phyloP scores from a whole-genome alignment of 2,797 vertebrate species.

The Vipera ursinii region DNA sequence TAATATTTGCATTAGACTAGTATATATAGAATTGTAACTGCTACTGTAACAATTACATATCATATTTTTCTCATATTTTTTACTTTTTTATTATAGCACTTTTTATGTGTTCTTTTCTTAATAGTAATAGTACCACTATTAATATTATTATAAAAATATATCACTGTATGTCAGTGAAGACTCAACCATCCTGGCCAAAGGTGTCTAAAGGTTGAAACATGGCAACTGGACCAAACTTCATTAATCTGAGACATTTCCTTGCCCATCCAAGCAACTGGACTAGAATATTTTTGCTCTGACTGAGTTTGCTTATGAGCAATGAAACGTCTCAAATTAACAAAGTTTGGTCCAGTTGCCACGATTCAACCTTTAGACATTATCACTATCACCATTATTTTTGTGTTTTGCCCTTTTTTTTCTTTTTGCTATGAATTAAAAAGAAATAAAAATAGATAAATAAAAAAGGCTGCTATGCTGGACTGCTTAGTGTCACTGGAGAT shows the following conservation, averaged over 20 bases:
- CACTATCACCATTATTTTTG: neutral
- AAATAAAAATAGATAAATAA: neutral
- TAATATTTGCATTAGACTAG: neutral
- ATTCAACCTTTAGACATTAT: neutral
- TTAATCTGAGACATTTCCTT: neutral
- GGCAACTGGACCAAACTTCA: neutral
- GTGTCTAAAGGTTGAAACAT: neutral
- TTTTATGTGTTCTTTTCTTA: neutral
- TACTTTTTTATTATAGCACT: neutral
- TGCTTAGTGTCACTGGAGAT: neutral
- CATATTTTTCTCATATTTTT: neutral
- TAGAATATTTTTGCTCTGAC: neutral
- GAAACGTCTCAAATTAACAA: neutral
- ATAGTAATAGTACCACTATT: neutral
- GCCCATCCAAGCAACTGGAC: neutral
- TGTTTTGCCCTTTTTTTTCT: neutral
- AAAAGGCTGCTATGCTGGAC: neutral
- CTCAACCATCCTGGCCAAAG: neutral
- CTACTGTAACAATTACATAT: neutral
- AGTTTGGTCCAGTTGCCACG: neutral
- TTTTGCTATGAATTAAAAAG: neutral
- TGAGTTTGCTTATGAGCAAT: neutral
- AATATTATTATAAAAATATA: neutral
- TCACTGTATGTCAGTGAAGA: neutral
- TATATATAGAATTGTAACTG: neutral